Conservation (phyloP, 1,140 invertebrate species). For the Lethrus apterus region DNA sequence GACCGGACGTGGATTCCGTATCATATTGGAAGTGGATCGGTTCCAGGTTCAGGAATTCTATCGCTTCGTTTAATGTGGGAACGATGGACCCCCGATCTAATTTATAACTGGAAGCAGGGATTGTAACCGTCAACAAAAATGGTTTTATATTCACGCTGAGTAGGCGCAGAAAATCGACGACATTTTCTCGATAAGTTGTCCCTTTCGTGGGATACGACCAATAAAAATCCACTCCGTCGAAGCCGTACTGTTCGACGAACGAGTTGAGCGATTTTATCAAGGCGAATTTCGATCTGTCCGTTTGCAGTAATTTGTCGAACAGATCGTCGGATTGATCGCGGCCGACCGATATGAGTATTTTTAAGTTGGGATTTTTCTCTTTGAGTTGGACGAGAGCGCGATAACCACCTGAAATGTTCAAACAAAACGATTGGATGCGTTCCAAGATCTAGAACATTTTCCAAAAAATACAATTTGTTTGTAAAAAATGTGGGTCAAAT, state of each 20-base stretch:
- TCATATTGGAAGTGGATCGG: conserved; percentile 61
- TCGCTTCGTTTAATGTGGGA: conserved; percentile 36
- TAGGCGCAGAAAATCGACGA: too few species aligned
- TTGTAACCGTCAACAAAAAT: conserved; percentile 51
- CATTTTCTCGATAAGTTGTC: too few species aligned
- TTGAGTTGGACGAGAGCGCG: conserved; percentile 46
- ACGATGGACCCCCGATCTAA: conserved; percentile 45
- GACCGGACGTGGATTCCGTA: conserved; percentile 53
- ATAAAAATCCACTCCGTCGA: conserved; percentile 55
- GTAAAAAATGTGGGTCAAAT: too few species aligned
- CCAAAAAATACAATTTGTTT: too few species aligned
- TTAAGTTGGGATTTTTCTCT: conserved; percentile 43
- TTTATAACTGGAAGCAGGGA: conserved; percentile 47
- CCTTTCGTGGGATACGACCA: conserved; percentile 59
- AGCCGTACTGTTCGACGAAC: conserved; percentile 49
- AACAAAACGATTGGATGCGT: too few species aligned
- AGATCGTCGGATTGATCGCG: conserved; percentile 42
- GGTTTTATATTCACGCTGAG: too few species aligned
- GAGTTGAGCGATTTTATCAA: conserved; percentile 50
- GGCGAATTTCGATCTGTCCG: too few species aligned
- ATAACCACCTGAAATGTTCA: conserved; percentile 48
- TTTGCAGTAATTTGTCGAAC: too few species aligned
- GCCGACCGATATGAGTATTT: conserved; percentile 49
- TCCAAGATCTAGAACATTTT: too few species aligned
- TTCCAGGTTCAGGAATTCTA: conserved; percentile 64